Percentiles rank a stretch among this genome's conserved stretches.
Evolutionary conservation across 2,113 vertebrate genomes (phyloP).

Genomic region (Electrona antarctica): DNA sequence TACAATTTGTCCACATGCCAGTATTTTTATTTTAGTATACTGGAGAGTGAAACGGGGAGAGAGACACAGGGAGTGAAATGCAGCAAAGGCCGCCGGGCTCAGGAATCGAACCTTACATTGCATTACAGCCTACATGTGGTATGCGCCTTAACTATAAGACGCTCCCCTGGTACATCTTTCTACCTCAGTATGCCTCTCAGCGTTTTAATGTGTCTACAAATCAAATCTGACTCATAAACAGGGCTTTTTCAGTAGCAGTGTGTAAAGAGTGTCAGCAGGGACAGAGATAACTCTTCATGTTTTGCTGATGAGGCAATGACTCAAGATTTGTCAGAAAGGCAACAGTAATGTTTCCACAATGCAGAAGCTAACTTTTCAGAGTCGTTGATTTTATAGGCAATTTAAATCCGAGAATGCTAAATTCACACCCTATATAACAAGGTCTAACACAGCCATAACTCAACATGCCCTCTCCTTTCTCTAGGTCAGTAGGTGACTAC

Average conservation of each 20-base stretch:
- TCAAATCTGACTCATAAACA: conserved; percentile 27
- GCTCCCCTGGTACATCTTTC: conserved; percentile 6
- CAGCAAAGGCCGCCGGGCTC: too few species aligned
- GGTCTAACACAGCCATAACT: conserved; percentile 6
- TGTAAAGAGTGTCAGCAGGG: neutral
- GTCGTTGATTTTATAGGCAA: conserved; percentile 8
- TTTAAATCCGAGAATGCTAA: neutral
- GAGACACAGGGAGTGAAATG: too few species aligned
- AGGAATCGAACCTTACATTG: too few species aligned
- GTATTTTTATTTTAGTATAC: neutral
- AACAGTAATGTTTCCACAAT: neutral
- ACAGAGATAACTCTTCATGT: neutral
- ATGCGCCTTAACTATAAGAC: neutral
- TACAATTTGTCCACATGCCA: conserved; percentile 41
- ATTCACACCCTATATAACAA: conserved; percentile 13
- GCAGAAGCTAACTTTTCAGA: neutral
- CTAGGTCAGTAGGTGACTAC: conserved; percentile 55
- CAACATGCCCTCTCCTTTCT: conserved; percentile 31
- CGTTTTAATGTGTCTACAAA: conserved; percentile 33
- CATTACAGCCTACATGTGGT: neutral
- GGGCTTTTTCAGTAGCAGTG: conserved; percentile 14
- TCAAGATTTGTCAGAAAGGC: neutral
- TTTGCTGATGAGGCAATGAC: neutral
- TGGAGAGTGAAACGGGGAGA: too few species aligned
- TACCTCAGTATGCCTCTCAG: conserved; percentile 13